Percentiles rank a stretch among this genome's conserved stretches.
phyloP scores from a whole-genome alignment of 2,888 invertebrate genomes.

The Orthosia gracilis region DNA sequence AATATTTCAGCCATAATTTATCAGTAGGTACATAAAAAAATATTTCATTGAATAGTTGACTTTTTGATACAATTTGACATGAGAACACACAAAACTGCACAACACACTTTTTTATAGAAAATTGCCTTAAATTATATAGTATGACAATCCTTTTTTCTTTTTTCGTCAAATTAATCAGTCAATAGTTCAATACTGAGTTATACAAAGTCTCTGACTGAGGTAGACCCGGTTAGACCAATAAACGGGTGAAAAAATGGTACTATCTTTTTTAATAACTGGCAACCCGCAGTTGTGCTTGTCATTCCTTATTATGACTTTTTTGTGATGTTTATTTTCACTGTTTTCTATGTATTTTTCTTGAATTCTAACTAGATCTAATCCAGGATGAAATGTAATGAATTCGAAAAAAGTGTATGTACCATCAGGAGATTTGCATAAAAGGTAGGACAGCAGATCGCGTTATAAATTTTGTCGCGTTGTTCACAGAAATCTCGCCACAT shows the following conservation, averaged over 20 bases:
- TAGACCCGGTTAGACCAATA: no score
- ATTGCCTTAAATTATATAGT: no score
- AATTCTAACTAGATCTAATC: conserved; percentile 73
- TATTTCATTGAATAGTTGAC: conserved; percentile 2
- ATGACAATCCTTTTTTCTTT: no score
- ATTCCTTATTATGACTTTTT: conserved; percentile 86
- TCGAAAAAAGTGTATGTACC: conserved; percentile 81
- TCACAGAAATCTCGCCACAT: conserved; percentile 87
- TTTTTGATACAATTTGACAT: conserved; percentile 1
- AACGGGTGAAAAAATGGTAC: background rate
- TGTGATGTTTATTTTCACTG: conserved; percentile 90
- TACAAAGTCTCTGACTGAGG: no score
- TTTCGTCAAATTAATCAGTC: no score
- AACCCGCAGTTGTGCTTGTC: conserved; percentile 62
- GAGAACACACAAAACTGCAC: conserved; percentile 3
- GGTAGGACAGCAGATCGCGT: conserved; percentile 57
- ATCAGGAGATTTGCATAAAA: conserved; percentile 40
- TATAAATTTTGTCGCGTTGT: conserved; percentile 78
- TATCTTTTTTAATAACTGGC: conserved; percentile 33
- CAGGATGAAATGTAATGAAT: conserved; percentile 87
- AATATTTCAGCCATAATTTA: conserved; percentile 91
- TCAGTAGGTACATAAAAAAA: conserved; percentile 18
- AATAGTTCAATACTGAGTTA: no score
- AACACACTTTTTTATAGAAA: background rate
- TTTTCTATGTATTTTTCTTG: conserved; percentile 80